Percentiles rank a stretch among this genome's conserved stretches.
Conservation (phyloP, 2,113 vertebrate genomes). For the Lagopus muta region DNA sequence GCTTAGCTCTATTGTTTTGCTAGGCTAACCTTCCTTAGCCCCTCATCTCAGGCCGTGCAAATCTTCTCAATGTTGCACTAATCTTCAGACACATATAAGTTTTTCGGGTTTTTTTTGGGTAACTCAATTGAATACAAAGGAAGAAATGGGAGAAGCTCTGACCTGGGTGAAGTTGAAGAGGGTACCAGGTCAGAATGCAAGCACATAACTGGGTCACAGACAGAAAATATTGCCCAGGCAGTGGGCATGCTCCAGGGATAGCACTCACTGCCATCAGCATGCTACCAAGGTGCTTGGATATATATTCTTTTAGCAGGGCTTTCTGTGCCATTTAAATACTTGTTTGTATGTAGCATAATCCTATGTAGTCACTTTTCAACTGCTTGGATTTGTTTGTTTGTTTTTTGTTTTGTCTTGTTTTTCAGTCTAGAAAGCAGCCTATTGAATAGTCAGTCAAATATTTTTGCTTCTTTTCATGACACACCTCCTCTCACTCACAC, state of each 20-base stretch:
- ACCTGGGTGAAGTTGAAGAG: background rate
- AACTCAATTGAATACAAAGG: background rate
- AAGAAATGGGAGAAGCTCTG: background rate
- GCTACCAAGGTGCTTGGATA: background rate
- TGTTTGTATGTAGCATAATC: background rate
- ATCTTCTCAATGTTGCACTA: background rate
- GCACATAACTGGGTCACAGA: background rate
- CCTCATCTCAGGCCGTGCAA: background rate
- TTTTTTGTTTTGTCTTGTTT: background rate
- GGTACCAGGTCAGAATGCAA: background rate
- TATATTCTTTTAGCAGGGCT: background rate
- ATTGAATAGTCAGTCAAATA: background rate
- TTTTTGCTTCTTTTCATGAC: background rate
- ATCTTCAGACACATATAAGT: background rate
- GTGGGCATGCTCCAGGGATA: background rate
- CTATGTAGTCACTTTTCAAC: background rate
- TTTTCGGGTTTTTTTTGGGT: background rate
- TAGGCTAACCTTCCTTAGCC: background rate
- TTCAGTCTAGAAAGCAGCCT: background rate
- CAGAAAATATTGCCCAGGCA: accelerated
- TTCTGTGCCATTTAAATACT: background rate
- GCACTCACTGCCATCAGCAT: background rate
- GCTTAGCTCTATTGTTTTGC: background rate
- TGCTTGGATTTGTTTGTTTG: background rate
- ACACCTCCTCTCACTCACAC: background rate